These are phyloP conservation scores for Xenus cinereus DNA, from an alignment of 2,113 vertebrate genomes.

Conservation along the genomic window DNA sequence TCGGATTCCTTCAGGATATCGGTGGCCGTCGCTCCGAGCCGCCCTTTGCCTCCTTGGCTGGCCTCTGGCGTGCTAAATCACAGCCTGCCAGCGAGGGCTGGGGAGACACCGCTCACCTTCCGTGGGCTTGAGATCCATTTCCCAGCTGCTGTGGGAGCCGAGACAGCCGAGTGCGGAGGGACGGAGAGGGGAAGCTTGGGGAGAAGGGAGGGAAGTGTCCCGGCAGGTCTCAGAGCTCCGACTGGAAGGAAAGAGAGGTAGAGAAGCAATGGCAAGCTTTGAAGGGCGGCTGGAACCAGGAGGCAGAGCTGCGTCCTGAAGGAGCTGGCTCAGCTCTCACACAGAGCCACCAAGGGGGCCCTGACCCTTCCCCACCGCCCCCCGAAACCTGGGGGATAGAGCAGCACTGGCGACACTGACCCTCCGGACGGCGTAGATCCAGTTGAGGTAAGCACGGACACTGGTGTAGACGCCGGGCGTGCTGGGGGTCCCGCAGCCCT, in stretches of 20 bases:
- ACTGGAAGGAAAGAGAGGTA: neutral
- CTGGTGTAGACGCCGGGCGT: conserved; percentile 85
- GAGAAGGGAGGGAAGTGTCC: neutral
- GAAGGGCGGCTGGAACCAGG: neutral
- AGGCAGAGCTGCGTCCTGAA: rapidly evolving
- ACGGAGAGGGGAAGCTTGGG: neutral
- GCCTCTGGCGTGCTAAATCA: rapidly evolving
- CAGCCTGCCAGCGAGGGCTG: neutral
- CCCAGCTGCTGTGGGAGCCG: neutral
- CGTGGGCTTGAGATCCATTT: rapidly evolving
- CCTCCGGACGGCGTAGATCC: conserved; percentile 80
- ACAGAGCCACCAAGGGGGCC: rapidly evolving
- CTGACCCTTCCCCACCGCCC: neutral
- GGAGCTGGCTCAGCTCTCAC: rapidly evolving
- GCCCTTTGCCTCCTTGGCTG: neutral
- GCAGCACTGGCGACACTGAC: conserved; percentile 54
- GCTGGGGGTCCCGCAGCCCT: conserved; percentile 79
- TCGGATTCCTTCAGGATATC: neutral
- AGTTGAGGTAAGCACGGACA: conserved; percentile 80
- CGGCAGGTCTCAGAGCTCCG: neutral
- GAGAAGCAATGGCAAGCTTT: neutral
- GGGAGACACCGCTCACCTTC: neutral
- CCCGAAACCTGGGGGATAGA: rapidly evolving
- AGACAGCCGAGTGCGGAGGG: neutral
- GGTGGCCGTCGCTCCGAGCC: rapidly evolving